Base-by-base conservation (phyloP, 2,113 vertebrate species). In the Pterocles burchelli region DNA sequence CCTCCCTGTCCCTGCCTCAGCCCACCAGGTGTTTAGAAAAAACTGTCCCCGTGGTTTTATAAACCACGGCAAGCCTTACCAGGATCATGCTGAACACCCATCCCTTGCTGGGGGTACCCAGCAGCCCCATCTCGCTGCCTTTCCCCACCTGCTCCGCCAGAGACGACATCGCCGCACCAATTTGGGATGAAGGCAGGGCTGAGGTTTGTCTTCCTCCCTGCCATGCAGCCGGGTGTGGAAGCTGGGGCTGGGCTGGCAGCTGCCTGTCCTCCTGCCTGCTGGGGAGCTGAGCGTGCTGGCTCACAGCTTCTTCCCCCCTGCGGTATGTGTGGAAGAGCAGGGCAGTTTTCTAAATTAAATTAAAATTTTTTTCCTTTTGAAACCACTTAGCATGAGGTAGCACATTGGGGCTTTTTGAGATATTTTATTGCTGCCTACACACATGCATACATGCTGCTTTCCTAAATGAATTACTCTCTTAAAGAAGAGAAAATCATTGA, bases 311-410 rank as follows among this genome's bases (percentile, higher is more conserved):
- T 38, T 57, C 63, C 54, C 83, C 59, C 72, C 76, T 0, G 1
- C 61, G 12, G 26, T 22, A 45, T 0, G 18, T 0, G 0, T 72
- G 59, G 43, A 58, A 88, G 49, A 66, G 76, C 72, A 86, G 2
- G 3, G 65, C 65, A 20, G 57, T 43, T 90, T 67, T 75, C 88
- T 75, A 93, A 96, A 96, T 96, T 87, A 85, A 97, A 97, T 95
- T 81, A 90, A 90, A 95, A 80, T 68, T 43, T 78, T 90, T 91
- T 86, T 26, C 86, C 83, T 83, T 95, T 96, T 92, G 79, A 94
- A 89, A 81, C 36, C 86, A 78, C 92, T 77, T 95, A 87, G 96
- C 90, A 31, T 89, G 93, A 94, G 80, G 73, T 51, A 90, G 88
- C 90, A 72, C 80, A 43, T 14, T 19, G 57, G 86, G 86, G 83